Base-by-base conservation (phyloP, 2,113 vertebrate species). In the Neodontobutis hainanensis region DNA sequence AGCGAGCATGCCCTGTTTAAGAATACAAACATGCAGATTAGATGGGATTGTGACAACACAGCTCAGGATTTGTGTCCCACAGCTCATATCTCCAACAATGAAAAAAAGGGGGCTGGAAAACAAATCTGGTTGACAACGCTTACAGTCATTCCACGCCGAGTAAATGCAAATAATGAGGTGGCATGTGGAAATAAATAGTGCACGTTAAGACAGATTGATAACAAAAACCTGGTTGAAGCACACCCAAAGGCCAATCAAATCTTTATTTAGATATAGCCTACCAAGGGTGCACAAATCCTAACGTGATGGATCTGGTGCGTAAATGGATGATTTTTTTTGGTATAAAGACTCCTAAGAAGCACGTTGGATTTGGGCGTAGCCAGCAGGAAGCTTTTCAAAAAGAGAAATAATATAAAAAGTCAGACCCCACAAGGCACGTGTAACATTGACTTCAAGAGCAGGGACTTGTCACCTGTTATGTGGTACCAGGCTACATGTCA, bases 1-100 rank as follows among this genome's bases (percentile, higher is more conserved):
- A 90, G 84, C 65, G 91, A 91, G 90, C 87, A 86, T 75, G 84
- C 88, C 89, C 91, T 91, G 92, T 93, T 94, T 91, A 93, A 92
- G 91, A 92, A 92, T 55, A 93, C 90, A 93, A 86, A 92, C 90
- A 91, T 91, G 92, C 88, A 92, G 89, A 92, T 93, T 90, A 91
- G 83, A 89, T 92, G 84, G 65, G 66, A 77, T 91, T 74, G 80
- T 94, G 88, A 91, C 80, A 87, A 79, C 64, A 73, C 72, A 75
- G 77, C 86, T 85, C 88, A 83, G 75, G 63, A 73, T 89, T 85
- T 81, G 68, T 67, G 83, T 90, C 90, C 90, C 89, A 87, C 74
- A 78, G 76, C 88, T 88, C 87, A 57, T 61, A 81, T 87, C 83
- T 73, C 19, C 53, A 66, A 74, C 77, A 83, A 80, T 83, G 63